phyloP scores from a whole-genome alignment of 2,888 invertebrate genomes.

The Torymus tubicola region DNA sequence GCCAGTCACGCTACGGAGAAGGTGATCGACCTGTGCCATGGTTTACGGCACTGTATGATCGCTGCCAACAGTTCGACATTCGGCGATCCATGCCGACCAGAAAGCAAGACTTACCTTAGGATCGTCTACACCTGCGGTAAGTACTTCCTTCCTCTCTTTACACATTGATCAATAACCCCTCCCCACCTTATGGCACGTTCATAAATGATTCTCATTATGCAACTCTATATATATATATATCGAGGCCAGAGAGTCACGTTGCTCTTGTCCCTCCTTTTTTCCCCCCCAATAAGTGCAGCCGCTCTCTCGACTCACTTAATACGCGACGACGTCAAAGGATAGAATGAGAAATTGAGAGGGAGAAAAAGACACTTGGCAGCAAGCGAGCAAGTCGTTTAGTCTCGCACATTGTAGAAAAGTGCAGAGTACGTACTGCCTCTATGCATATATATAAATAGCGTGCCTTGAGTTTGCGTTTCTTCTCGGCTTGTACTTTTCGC shows the following conservation, averaged over 20 bases:
- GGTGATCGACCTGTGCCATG: slow-evolving; percentile 91
- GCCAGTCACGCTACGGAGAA: slow-evolving; percentile 94
- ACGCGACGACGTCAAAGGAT: background rate
- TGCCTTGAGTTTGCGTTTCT: no score
- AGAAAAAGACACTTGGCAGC: no score
- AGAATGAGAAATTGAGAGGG: background rate
- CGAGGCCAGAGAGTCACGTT: background rate
- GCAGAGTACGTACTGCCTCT: no score
- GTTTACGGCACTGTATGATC: slow-evolving; percentile 87
- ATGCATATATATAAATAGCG: no score
- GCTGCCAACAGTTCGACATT: slow-evolving; percentile 90
- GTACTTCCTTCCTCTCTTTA: slow-evolving; percentile 66
- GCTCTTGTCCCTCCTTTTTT: background rate
- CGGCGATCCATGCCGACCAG: slow-evolving; percentile 87
- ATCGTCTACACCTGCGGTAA: slow-evolving; percentile 93
- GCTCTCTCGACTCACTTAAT: slow-evolving; percentile 30
- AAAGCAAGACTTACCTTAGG: slow-evolving; percentile 89
- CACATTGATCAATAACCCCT: no score
- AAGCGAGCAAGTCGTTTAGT: background rate
- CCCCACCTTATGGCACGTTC: no score
- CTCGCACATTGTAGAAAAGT: slow-evolving; percentile 20
- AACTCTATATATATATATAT: no score
- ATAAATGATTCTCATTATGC: no score
- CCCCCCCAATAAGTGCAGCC: slow-evolving; percentile 28
- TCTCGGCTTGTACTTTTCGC: no score